phyloP scores from a whole-genome alignment of 1,140 invertebrate species.

The Brachionus rotundiformis region DNA sequence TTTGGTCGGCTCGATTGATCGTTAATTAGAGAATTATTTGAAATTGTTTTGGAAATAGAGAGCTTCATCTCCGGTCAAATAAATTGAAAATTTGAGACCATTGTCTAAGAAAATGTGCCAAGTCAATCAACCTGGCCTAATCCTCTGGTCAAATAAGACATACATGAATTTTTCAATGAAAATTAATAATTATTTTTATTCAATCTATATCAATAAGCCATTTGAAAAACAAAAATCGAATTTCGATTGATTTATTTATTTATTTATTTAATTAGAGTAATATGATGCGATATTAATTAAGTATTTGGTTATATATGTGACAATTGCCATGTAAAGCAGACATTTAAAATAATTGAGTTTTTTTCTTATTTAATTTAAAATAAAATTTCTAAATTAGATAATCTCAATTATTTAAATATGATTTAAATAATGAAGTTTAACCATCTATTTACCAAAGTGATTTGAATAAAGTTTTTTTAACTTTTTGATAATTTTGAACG shows the following conservation, averaged over 20 bases:
- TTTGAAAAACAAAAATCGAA: not conserved
- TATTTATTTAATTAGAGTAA: too few species aligned
- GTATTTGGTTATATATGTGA: too few species aligned
- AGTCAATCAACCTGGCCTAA: conserved; percentile 11
- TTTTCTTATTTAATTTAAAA: too few species aligned
- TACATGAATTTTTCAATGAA: not conserved
- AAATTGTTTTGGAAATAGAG: conserved; percentile 10
- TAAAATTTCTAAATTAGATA: too few species aligned
- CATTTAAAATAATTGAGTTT: too few species aligned
- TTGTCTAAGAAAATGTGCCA: conserved; percentile 46
- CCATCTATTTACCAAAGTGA: too few species aligned
- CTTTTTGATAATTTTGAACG: too few species aligned
- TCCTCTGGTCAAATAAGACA: conserved; percentile 24
- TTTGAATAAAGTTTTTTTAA: too few species aligned
- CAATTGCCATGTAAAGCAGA: too few species aligned
- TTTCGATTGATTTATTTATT: not conserved
- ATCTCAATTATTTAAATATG: too few species aligned
- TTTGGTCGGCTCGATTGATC: not conserved
- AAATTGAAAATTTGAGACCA: conserved; percentile 20
- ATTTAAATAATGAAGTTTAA: too few species aligned
- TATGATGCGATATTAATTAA: too few species aligned
- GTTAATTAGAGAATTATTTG: conserved; percentile 29
- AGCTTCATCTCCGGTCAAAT: not conserved
- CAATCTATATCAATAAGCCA: not conserved
- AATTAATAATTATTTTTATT: not conserved